Evolutionary conservation across 2,113 vertebrate species (phyloP).

Genomic region (Cariama cristata): DNA sequence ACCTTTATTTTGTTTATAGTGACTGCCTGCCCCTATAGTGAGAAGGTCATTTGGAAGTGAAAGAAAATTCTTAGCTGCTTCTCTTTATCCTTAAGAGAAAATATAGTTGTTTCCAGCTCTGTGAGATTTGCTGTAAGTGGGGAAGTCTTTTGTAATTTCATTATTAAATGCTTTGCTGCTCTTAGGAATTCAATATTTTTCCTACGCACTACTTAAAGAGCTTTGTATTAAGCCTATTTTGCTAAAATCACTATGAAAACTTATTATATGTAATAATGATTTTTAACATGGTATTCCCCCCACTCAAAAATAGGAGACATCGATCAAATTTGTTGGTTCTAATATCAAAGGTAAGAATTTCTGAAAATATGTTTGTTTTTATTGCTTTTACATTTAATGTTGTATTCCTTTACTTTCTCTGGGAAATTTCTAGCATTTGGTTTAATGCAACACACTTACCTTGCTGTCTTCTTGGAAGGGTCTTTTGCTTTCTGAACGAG

Average conservation of each 20-base stretch:
- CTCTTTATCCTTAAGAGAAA: background rate
- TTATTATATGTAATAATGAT: background rate
- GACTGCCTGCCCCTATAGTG: background rate
- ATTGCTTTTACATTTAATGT: background rate
- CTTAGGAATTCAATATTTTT: background rate
- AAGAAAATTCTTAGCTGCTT: background rate
- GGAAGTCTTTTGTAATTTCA: background rate
- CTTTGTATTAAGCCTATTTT: background rate
- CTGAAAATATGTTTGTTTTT: background rate
- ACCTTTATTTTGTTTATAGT: background rate
- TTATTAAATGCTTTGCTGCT: background rate
- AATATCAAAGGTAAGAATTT: slow-evolving; percentile 11
- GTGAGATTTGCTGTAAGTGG: background rate
- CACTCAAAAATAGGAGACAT: background rate
- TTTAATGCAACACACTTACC: background rate
- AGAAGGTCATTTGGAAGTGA: background rate
- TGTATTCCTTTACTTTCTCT: background rate
- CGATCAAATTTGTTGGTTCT: background rate
- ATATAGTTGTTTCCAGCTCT: background rate
- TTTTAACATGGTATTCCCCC: background rate
- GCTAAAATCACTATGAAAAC: background rate
- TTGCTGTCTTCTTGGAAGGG: background rate
- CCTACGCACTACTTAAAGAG: background rate
- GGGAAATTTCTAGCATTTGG: background rate
- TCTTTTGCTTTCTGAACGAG: background rate